Evolutionary conservation across 2,888 invertebrate species (phyloP), one percentile per base, ranked within the genome.

Genomic region (Drosophila colorata): DNA sequence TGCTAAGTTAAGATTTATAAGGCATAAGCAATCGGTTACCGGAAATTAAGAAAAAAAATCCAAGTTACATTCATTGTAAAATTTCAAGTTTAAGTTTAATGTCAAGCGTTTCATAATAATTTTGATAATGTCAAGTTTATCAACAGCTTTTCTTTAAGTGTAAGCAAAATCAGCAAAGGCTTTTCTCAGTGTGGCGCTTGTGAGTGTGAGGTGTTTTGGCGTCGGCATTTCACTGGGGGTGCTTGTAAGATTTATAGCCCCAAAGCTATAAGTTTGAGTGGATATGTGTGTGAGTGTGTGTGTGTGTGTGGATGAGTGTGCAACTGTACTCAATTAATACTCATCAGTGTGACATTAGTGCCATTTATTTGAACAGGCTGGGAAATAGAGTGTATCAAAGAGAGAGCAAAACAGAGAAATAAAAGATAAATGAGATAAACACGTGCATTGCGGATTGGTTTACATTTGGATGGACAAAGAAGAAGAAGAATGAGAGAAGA

Each of bases 301-400:
- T 40, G 23, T 37, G 41, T 37, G 47, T 37, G 41, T 52, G 53
- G 41, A 41, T 31, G 57, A 13, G 53, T 56, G 52, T 69, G 74
- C 72, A 82, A 66, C 69, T 80, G 71, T 85, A 89, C 84, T 87
- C 89, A 85, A 85, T 85, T 85, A 85, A 85, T 88, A 85, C 87
- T 82, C 85, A 85, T 89, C 85, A 89, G 88, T 71, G 84, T 89
- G 88, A 83, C 85, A 85, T 89, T 86, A 89, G 80, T 89, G 84
- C 70, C 85, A 87, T 87, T 89, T 74, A 78, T 81, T 70, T 66
- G 60, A 61, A 58, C 56, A 64, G 65, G 47, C 53, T 38, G 53
- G 51, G 16, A 13, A 44, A 43, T n/a, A 31, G 52, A 63, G 64
- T 69, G 55, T 59, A 61, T 69, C 66, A 63, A 57, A 67, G 57